These are phyloP conservation scores for Zophobas atratus DNA, from an alignment of 1,140 invertebrate species.

Conservation along the genomic window DNA sequence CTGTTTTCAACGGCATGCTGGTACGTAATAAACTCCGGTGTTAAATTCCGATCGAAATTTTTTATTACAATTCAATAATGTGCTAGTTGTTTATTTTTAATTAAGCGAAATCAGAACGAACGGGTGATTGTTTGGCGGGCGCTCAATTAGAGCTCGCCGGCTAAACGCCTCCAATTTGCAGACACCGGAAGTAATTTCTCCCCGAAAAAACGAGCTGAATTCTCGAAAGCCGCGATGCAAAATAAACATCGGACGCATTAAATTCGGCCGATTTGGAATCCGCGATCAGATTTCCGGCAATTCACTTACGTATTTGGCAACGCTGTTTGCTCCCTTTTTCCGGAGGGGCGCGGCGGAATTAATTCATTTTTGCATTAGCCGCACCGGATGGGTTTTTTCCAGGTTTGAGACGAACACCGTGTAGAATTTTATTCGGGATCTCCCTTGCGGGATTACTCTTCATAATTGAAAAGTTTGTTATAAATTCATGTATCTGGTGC, in stretches of 20 bases:
- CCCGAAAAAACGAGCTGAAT: slow-evolving; percentile 3
- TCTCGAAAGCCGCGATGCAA: neutral
- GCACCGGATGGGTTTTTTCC: neutral
- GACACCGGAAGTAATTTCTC: neutral
- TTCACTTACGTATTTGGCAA: slow-evolving; percentile 48
- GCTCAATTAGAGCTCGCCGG: slow-evolving; percentile 1
- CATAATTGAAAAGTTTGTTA: slow-evolving; percentile 42
- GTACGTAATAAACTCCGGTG: slow-evolving; percentile 38
- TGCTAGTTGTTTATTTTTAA: slow-evolving; percentile 1
- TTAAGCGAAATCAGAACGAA: neutral
- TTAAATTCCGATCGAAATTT: slow-evolving; percentile 19
- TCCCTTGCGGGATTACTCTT: slow-evolving; percentile 30
- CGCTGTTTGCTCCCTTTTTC: slow-evolving; percentile 29
- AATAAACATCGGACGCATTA: slow-evolving; percentile 6
- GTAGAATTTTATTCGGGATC: slow-evolving; percentile 17
- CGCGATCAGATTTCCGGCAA: slow-evolving; percentile 45
- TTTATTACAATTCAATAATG: neutral
- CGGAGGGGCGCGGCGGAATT: neutral
- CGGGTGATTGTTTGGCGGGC: neutral
- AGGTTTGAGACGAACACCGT: slow-evolving; percentile 3
- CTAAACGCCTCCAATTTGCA: slow-evolving; percentile 1
- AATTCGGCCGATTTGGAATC: neutral
- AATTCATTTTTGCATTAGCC: neutral
- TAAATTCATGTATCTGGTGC: slow-evolving; percentile 41
- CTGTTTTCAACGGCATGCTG: slow-evolving; percentile 38